phyloP scores from a whole-genome alignment of 2,113 vertebrate species.

The Tragelaphus scriptus region DNA sequence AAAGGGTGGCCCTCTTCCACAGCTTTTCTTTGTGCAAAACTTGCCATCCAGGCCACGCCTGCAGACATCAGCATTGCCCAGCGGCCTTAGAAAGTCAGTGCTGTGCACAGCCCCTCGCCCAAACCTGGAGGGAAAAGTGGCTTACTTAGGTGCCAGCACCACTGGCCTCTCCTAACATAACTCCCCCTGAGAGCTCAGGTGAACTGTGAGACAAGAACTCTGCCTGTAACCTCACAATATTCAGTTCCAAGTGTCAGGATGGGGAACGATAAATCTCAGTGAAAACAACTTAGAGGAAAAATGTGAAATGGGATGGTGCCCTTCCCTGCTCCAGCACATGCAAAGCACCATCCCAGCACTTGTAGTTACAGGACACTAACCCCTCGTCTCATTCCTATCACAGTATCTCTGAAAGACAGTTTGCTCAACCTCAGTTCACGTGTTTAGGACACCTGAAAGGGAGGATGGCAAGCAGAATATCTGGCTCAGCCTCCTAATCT shows the following conservation, averaged over 20 bases:
- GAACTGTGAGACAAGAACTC: neutral
- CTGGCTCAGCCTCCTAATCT: neutral
- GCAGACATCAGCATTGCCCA: neutral
- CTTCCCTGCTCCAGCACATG: neutral
- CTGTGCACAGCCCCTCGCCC: neutral
- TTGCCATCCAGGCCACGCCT: neutral
- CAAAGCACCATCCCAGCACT: neutral
- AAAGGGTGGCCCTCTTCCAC: neutral
- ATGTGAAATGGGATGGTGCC: neutral
- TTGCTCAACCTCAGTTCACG: neutral
- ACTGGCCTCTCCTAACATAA: neutral
- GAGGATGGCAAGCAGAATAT: neutral
- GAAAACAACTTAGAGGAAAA: neutral
- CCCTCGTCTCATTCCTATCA: neutral
- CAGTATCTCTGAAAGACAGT: neutral
- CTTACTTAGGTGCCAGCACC: neutral
- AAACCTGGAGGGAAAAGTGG: neutral
- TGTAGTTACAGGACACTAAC: neutral
- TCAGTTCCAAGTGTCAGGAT: neutral
- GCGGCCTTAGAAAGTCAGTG: neutral
- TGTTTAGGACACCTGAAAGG: neutral
- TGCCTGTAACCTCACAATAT: neutral
- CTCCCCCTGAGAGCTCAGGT: neutral
- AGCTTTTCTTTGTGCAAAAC: neutral
- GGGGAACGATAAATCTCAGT: neutral